Evolutionary conservation across 1,140 invertebrate genomes (phyloP).

Genomic region (Drosophila neocordata): DNA sequence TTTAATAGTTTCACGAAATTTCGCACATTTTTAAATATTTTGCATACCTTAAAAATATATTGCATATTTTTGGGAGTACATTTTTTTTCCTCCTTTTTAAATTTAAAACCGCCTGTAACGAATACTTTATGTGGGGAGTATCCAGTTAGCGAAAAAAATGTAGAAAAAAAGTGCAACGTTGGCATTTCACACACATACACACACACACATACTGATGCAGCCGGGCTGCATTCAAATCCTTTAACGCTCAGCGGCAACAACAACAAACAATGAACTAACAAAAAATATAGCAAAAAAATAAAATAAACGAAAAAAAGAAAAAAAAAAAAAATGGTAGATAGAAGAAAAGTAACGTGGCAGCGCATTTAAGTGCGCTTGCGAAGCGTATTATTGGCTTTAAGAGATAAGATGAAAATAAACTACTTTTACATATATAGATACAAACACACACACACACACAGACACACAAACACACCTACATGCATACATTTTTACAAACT

Average conservation of each 20-base stretch:
- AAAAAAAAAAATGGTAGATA: background rate
- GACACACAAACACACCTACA: slow-evolving; percentile 8
- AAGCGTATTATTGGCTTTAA: slow-evolving; percentile 78
- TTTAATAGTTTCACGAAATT: background rate
- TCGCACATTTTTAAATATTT: background rate
- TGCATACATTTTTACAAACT: slow-evolving; percentile 20
- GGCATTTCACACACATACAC: slow-evolving; percentile 26
- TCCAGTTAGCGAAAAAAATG: slow-evolving; percentile 8
- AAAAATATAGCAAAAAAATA: slow-evolving; percentile 6
- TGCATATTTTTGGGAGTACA: background rate
- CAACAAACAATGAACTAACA: slow-evolving; percentile 12
- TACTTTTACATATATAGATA: slow-evolving; percentile 60
- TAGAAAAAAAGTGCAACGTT: background rate
- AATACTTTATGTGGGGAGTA: slow-evolving; percentile 11
- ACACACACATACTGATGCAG: background rate
- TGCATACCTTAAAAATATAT: slow-evolving; percentile 1
- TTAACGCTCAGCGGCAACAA: slow-evolving; percentile 18
- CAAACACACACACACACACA: slow-evolving; percentile 13
- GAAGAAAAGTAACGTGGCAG: slow-evolving; percentile 51
- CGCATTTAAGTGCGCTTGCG: slow-evolving; percentile 73
- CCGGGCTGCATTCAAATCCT: slow-evolving; percentile 13
- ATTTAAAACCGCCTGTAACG: slow-evolving; percentile 9
- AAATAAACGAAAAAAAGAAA: slow-evolving; percentile 7
- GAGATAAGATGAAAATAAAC: slow-evolving; percentile 79
- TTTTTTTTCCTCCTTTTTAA: slow-evolving; percentile 1